phyloP scores from a whole-genome alignment of 2,797 vertebrate species.

The Danionella dracula region DNA sequence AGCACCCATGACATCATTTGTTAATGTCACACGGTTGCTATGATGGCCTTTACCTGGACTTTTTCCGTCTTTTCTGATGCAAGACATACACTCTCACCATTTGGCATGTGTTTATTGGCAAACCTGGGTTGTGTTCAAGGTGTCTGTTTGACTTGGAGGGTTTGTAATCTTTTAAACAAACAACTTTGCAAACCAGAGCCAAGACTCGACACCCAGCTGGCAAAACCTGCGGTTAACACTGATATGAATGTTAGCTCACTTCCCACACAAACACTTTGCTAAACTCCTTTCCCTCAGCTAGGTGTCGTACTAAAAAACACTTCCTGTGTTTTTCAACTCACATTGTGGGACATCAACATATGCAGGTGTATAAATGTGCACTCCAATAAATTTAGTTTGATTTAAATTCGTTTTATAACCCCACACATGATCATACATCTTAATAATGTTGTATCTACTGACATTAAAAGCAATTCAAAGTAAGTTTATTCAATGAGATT shows the following conservation, averaged over 20 bases:
- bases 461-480: too few species aligned
- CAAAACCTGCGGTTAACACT: slow-evolving; percentile 27
- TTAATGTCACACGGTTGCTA: slow-evolving; percentile 48
- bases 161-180: slow-evolving; percentile 62
- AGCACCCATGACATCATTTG: slow-evolving; percentile 63
- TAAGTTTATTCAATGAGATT: too few species aligned
- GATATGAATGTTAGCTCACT: slow-evolving; percentile 35
- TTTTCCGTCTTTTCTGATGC: slow-evolving; percentile 57
- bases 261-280: slow-evolving; percentile 37
- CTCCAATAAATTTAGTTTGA: too few species aligned
- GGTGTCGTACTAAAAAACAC: slow-evolving; percentile 34
- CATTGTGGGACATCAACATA: slow-evolving; percentile 43
- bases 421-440: too few species aligned
- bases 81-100: slow-evolving; percentile 44
- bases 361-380: slow-evolving; percentile 37
- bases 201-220: slow-evolving; percentile 41
- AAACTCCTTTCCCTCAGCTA: slow-evolving; percentile 14
- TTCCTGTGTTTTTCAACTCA: slow-evolving; percentile 31
- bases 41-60: slow-evolving; percentile 39
- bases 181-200: slow-evolving; percentile 47
- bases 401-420: too few species aligned
- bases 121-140: slow-evolving; percentile 57
- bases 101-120: slow-evolving; percentile 64
- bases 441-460: too few species aligned
- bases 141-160: slow-evolving; percentile 63